Evolutionary conservation across 2,888 invertebrate species (phyloP), one percentile per base, ranked within the genome.

Genomic region (Apoda limacodes): DNA sequence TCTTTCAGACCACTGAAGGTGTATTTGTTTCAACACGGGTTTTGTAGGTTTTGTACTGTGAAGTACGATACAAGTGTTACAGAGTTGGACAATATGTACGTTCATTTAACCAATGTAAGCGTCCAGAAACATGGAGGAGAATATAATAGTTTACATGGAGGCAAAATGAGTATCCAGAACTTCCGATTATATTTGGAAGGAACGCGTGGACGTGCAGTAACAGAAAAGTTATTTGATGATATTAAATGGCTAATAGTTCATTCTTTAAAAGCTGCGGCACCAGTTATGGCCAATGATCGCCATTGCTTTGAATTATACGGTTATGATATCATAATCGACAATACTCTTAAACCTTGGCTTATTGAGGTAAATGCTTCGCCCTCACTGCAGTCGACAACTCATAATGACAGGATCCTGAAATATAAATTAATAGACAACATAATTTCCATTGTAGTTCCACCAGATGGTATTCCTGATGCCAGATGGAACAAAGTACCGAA

Each of bases 41-140:
- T 98, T 72, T 95, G 96, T 65, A 86, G 97, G 34, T 98, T 98
- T 75, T 98, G 96, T 54, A 95, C 96, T 0, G 93, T 96, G 28
- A 96, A 96, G 63, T 97, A 97, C 59, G 93, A 95, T 59, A 92
- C 90, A 2, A 93, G 90, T 62, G 89, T 90, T 22, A 90, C 90
- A 22, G 93, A 93, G 63, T 71, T 92, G 47, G 94, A 95, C 65
- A 95, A 92, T 62, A 92, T 93, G 88, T 97, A 94, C 56, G 92
- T 96, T 30, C 97, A 97, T 80, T 83, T 97, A 30, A 97, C 97
- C 7, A 98, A 98, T 62, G 97, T 97, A 3, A 96, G 97, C 35
- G 95, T 98, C n/a, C 98, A 98, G 69, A 97, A 96, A 67, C 95
- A 95, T 59, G 96, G 96, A 44, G 92, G 92, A 15, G 96, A 96